Evolutionary conservation across 2,888 invertebrate genomes (phyloP), one percentile per base, ranked within the genome.

Genomic region (Ochropacha duplaris): DNA sequence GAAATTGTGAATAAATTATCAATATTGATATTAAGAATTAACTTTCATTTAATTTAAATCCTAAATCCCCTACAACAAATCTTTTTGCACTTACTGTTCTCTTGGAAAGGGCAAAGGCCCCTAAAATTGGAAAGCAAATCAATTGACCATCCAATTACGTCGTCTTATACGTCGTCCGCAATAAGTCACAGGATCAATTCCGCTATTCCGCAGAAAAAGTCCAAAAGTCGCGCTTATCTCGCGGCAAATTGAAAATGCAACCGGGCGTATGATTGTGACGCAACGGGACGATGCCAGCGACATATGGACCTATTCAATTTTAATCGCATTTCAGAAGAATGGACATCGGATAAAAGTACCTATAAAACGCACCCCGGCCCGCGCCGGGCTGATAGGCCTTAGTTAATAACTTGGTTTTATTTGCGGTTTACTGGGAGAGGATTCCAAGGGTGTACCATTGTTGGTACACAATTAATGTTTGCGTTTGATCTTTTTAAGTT

Each of bases 1-100:
- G 89, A 92, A 92, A 91, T 91, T 92, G 92, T 92, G 90, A 92
- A 91, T 92, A 92, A 92, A 92, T 90, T 91, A 92, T 92, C 91
- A 91, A 89, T 90, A 92, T 90, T 92, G 92, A 92, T 92, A 92
- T 90, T 89, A 86, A 63, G 75, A 77, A 64, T 69, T 69, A 68
- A 66, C 80, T 83, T 85, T 71, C 22, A 67, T 69, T 83, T 49
- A 63, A 64, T 65, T 62, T 22, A 34, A 39, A 39, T 39, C 39
- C 44, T 9, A 19, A 16, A 9, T 9, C 16, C 44, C 8, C 44
- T 6, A 44, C 19, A n/a, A 3, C 36, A 14, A 44, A 19, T 44
- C 44, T 44, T 44, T 44, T 44, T 44, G 19, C 44, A 44, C 52
- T 19, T 22, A 52, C 22, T 52, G 31, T 31, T 31, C 52, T 14